Percentiles rank a stretch among this genome's conserved stretches.
phyloP scores from a whole-genome alignment of 1,140 invertebrate species.

The Battus philenor region DNA sequence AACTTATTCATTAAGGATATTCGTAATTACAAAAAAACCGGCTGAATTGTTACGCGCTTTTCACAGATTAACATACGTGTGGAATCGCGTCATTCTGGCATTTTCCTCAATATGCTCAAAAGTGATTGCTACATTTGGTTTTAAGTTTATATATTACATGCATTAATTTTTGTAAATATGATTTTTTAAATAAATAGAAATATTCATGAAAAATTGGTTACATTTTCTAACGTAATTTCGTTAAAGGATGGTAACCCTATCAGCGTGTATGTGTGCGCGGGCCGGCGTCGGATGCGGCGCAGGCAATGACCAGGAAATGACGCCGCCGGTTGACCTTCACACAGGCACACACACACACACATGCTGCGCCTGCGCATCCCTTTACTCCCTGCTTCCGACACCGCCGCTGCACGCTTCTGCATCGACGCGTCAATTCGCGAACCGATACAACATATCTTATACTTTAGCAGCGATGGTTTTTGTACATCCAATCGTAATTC shows the following conservation, averaged over 20 bases:
- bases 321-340: constrained; percentile 70
- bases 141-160: no score
- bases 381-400: constrained; percentile 25
- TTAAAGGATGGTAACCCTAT: constrained; percentile 2
- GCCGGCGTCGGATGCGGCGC: constrained; percentile 47
- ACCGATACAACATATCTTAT: neutral
- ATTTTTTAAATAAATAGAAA: no score
- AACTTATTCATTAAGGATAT: no score
- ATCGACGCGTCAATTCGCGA: constrained; percentile 10
- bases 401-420: constrained; percentile 24
- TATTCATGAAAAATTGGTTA: no score
- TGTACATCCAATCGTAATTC: neutral
- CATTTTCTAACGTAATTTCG: no score
- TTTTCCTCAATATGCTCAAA: no score
- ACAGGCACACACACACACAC: constrained; percentile 19
- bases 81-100: no score
- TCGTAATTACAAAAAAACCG: no score
- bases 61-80: no score
- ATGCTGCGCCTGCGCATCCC: constrained; percentile 33
- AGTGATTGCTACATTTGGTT: no score
- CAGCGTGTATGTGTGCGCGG: constrained; percentile 28
- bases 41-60: no score
- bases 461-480: neutral
- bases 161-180: no score
- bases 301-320: constrained; percentile 78